phyloP scores from a whole-genome alignment of 2,888 invertebrate genomes.

The Slavum lentiscoides region DNA sequence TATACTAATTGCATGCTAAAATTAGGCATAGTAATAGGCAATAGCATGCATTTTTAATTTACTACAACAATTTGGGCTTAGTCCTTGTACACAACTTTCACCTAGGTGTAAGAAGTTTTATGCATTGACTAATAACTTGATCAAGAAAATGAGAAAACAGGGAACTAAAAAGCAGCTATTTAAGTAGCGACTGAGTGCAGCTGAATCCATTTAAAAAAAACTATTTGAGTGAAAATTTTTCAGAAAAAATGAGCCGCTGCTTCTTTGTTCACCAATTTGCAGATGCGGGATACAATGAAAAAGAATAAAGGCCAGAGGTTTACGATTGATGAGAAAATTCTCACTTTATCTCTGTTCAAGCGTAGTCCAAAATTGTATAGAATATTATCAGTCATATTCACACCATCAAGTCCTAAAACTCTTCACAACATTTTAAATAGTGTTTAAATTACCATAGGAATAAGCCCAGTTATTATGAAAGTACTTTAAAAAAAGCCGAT shows the following conservation, averaged over 20 bases:
- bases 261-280: not conserved
- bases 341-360: conserved; percentile 3
- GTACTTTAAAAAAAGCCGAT: conserved; percentile 3
- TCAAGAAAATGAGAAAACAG: not conserved
- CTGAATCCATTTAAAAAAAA: not conserved
- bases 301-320: not conserved
- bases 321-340: not conserved
- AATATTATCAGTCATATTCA: not conserved
- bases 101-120: not conserved
- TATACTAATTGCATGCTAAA: no score
- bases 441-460: conserved; percentile 1
- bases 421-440: not conserved
- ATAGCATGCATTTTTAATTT: not conserved
- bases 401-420: conserved; percentile 2
- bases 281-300: not conserved
- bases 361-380: not conserved
- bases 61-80: conserved; percentile 8
- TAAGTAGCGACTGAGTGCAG: not conserved
- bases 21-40: no score
- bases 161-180: not conserved
- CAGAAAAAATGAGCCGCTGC: conserved; percentile 1
- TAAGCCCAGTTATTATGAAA: conserved; percentile 4
- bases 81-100: not conserved
- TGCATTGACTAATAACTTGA: not conserved
- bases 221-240: not conserved